These are phyloP conservation scores for Callinectes sapidus DNA, from an alignment of 2,888 invertebrate genomes.

Conservation along the genomic window DNA sequence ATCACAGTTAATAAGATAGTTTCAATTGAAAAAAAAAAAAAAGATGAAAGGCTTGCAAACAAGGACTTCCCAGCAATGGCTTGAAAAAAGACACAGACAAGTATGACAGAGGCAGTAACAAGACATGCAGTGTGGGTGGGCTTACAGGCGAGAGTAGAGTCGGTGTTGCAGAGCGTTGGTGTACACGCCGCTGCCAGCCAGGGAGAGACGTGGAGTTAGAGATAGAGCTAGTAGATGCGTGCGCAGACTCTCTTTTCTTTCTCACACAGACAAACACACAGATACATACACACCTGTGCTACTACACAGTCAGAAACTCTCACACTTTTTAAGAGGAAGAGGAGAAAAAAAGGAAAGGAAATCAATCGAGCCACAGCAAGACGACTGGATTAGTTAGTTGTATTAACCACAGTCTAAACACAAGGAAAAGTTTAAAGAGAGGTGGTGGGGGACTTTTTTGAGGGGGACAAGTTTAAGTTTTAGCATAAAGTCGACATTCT, in stretches of 20 bases:
- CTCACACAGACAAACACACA: not conserved
- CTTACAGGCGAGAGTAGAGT: conserved; percentile 70
- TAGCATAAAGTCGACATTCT: conserved; percentile 10
- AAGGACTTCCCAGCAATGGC: not conserved
- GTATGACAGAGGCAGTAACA: not conserved
- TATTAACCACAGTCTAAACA: conserved; percentile 23
- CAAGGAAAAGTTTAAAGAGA: not conserved
- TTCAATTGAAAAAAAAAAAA: not conserved
- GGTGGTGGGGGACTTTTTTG: not conserved
- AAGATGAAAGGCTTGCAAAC: not conserved
- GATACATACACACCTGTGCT: not conserved
- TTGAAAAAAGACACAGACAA: conserved; percentile 20
- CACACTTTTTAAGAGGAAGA: not conserved
- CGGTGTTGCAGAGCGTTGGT: conserved; percentile 69
- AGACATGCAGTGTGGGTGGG: conserved; percentile 53
- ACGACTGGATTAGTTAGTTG: not conserved
- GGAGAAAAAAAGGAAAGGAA: conserved; percentile 6
- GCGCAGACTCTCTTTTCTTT: not conserved
- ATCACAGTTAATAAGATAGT: not conserved
- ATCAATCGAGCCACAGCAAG: not conserved
- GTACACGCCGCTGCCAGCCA: conserved; percentile 67
- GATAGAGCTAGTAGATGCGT: conserved; percentile 19
- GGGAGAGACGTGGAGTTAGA: conserved; percentile 56
- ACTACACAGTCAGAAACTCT: not conserved
- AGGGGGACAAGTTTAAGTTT: not conserved